Conservation (phyloP, 2,113 vertebrate species). For the Girardinichthys multiradiatus region DNA sequence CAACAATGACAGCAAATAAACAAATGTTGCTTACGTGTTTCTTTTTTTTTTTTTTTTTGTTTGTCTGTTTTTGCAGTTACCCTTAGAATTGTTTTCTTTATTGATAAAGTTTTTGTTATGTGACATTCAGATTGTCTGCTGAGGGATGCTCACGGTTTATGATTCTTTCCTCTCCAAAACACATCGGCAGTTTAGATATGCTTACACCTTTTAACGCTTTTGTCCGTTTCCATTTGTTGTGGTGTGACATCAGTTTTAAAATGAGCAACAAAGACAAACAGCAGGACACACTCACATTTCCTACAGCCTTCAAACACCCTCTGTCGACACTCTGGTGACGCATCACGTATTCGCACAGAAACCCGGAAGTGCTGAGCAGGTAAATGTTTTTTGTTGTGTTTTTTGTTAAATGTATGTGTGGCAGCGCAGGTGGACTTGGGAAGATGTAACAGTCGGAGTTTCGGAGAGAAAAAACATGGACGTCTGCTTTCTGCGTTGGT, state of each 20-base stretch:
- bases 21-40: too few relatives aligned
- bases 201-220: too few relatives aligned
- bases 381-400: not conserved
- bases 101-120: not conserved
- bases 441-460: slow-evolving; percentile 43
- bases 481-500: slow-evolving; percentile 13
- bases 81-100: not conserved
- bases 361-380: slow-evolving; percentile 42
- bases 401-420: not conserved
- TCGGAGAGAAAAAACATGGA: slow-evolving; percentile 51
- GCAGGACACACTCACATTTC: not conserved
- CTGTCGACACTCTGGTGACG: not conserved
- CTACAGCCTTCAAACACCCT: slow-evolving; percentile 16
- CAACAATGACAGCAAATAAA: too few relatives aligned
- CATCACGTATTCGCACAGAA: slow-evolving; percentile 24
- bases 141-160: too few relatives aligned
- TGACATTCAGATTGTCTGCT: too few relatives aligned
- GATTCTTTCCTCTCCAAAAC: too few relatives aligned
- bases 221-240: too few relatives aligned
- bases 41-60: too few relatives aligned
- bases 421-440: not conserved
- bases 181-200: too few relatives aligned
- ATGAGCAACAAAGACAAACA: too few relatives aligned
- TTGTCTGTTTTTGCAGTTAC: too few relatives aligned
- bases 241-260: too few relatives aligned